These are phyloP conservation scores for Catocala sponsa DNA, from an alignment of 2,888 invertebrate genomes.

Conservation along the genomic window DNA sequence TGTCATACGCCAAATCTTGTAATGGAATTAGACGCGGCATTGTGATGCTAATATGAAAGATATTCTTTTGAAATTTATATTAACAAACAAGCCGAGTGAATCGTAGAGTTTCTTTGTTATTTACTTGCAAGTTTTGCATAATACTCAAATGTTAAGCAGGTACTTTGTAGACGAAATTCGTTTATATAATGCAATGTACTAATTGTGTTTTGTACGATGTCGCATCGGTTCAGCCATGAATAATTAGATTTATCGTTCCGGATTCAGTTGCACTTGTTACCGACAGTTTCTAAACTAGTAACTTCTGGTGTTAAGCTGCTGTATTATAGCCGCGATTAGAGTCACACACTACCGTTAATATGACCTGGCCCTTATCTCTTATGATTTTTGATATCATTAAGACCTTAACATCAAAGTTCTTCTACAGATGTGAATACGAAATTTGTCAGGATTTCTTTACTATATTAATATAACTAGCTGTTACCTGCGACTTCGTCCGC, in stretches of 20 bases:
- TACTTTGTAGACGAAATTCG: conserved; percentile 18
- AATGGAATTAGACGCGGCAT: conserved; percentile 46
- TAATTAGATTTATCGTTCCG: conserved; percentile 41
- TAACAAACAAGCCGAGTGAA: conserved; percentile 40
- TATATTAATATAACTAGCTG: too few species aligned
- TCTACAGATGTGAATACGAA: too few species aligned
- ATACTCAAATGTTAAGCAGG: conserved; percentile 27
- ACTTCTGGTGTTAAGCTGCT: too few species aligned
- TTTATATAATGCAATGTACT: conserved; percentile 34
- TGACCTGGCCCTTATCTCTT: too few species aligned
- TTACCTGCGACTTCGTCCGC: too few species aligned
- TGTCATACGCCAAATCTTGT: conserved; percentile 31
- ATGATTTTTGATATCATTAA: too few species aligned
- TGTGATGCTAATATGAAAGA: conserved; percentile 41
- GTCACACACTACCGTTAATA: too few species aligned
- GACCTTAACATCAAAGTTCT: too few species aligned
- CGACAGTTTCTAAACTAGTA: too few species aligned
- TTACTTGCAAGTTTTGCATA: conserved; percentile 38
- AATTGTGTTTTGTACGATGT: conserved; percentile 25
- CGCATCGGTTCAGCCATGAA: conserved; percentile 39
- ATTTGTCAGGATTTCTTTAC: too few species aligned
- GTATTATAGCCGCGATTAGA: too few species aligned
- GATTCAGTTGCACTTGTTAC: too few species aligned
- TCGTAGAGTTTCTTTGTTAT: conserved; percentile 38
- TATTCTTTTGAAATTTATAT: conserved; percentile 52